Evolutionary conservation across 2,797 vertebrate species (phyloP), one percentile per base, ranked within the genome.

Genomic region (Pipistrellus pygmaeus): DNA sequence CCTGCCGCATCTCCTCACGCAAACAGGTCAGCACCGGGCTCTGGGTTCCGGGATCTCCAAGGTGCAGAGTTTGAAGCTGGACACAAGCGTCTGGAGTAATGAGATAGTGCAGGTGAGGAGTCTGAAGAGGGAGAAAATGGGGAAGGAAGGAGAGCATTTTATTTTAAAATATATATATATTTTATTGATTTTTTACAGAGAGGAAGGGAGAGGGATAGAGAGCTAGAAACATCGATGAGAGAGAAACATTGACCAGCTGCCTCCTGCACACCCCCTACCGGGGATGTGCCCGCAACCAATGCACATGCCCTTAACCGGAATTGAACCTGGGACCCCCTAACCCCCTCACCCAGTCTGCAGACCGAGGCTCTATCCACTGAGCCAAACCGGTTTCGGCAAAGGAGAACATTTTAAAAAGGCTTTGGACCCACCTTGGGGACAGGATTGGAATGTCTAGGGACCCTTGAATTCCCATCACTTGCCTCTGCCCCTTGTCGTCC

Each of bases 1-100:
- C 0, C 2, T 72, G 20, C 66, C 83, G 21, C 17, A 1, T 30
- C 78, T 96, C 30, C 30, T 81, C 1, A 55, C 69, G 84, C 97
- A 96, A 71, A 27, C 97, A 99, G 99, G 99, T 81, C 99, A 99
- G 97, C 99, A 99, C 98, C 98, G 99, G 97, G 98, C 99, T 93
- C 98, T 99, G 97, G 99, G 99, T 55, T 99, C 99, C 1, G 99
- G 99, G 96, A 98, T 99, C 82, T 99, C 99, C 10, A 99, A 99
- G 96, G 99, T 99, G 48, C 99, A 99, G 97, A 99, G 99, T 95
- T 98, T 99, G 97, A 99, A 99, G 98, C 98, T 99, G 82, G 99
- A 99, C 98, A 99, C 99, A 35, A 99, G 99, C 0, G 98, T 99
- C 62, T 99, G 99, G 99, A 99, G 99, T 98, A 99, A 99, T 13